Evolutionary conservation across 1,140 invertebrate species (phyloP).

Genomic region (Venustaconcha ellipsiformis): DNA sequence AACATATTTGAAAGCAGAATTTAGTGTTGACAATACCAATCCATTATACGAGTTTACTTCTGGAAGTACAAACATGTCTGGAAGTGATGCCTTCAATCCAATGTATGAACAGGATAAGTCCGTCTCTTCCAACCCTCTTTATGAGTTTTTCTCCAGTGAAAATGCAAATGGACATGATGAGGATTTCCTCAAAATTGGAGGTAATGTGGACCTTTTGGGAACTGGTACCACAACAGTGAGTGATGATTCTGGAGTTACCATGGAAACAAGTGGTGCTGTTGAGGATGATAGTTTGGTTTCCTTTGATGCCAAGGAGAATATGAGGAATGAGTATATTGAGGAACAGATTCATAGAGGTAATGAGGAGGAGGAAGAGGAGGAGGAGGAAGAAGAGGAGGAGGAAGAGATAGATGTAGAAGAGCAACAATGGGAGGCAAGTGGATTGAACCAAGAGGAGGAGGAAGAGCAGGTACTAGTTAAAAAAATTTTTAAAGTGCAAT

Average conservation of each 20-base stretch:
- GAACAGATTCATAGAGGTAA: too few relatives aligned
- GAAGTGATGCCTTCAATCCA: constrained; percentile 29
- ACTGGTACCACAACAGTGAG: constrained; percentile 10
- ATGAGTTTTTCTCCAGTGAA: constrained; percentile 36
- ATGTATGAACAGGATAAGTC: constrained; percentile 33
- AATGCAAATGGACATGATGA: constrained; percentile 29
- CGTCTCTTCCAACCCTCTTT: constrained; percentile 38
- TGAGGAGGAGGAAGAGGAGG: too few relatives aligned
- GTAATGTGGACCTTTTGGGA: constrained; percentile 15
- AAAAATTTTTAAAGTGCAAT: neutral
- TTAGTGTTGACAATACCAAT: constrained; percentile 24
- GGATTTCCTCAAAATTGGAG: constrained; percentile 23
- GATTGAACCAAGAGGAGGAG: constrained; percentile 1
- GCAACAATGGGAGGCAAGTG: constrained; percentile 1
- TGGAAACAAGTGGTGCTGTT: constrained; percentile 1
- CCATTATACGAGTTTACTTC: constrained; percentile 30
- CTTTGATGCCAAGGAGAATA: too few relatives aligned
- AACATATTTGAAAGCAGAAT: constrained; percentile 12
- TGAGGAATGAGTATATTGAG: too few relatives aligned
- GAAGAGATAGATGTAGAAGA: neutral
- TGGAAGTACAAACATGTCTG: constrained; percentile 12
- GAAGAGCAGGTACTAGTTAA: neutral
- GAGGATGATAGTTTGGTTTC: neutral
- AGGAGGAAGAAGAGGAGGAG: neutral
- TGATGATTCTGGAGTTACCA: constrained; percentile 18